phyloP scores from a whole-genome alignment of 2,113 vertebrate species.

The Hypanus sabinus region DNA sequence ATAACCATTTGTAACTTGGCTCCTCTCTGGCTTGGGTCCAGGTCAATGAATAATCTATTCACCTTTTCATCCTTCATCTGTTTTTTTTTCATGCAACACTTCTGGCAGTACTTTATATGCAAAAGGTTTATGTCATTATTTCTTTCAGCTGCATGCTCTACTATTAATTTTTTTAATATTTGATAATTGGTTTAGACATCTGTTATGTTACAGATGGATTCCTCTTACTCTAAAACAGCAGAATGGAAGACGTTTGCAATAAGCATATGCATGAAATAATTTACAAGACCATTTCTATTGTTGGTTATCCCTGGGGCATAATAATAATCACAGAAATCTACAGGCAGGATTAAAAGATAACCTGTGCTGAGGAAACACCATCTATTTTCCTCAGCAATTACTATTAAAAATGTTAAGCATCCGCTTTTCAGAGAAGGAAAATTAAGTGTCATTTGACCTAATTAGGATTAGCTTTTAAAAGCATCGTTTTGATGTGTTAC shows the following conservation, averaged over 20 bases:
- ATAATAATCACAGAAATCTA: neutral
- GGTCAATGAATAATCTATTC: conserved; percentile 11
- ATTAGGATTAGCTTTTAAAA: no score
- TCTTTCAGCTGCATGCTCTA: neutral
- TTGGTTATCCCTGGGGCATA: neutral
- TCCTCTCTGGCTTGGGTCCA: neutral
- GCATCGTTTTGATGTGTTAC: neutral
- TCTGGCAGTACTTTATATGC: neutral
- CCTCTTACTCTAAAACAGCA: neutral
- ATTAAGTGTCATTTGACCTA: neutral
- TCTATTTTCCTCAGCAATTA: neutral
- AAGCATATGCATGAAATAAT: neutral
- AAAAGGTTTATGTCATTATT: neutral
- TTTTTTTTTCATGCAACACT: neutral
- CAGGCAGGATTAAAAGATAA: neutral
- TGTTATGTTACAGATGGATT: conserved; percentile 15
- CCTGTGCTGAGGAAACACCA: no score
- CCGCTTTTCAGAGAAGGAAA: neutral
- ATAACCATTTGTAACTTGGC: neutral
- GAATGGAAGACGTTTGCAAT: no score
- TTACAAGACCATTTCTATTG: neutral
- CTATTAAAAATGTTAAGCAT: neutral
- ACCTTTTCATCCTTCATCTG: neutral
- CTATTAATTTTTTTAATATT: neutral
- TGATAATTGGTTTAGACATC: conserved; percentile 14